These are phyloP conservation scores for Hyperoodon ampullatus DNA, from an alignment of 2,113 vertebrate species.

Conservation along the genomic window DNA sequence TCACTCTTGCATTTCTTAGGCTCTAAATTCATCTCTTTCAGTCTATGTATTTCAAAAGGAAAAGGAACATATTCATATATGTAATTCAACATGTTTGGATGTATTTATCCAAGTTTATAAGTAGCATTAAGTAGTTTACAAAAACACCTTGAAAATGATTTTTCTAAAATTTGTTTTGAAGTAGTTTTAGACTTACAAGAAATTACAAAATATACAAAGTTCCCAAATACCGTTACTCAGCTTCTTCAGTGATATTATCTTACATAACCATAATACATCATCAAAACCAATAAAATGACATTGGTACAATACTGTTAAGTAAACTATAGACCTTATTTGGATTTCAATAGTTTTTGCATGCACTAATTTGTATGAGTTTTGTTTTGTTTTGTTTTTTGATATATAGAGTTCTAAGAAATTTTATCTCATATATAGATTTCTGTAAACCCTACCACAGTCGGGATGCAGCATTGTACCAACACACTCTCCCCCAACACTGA, in stretches of 20 bases:
- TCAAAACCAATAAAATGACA: slow-evolving; percentile 13
- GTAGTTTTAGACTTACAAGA: background rate
- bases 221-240: background rate
- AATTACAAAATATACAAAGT: background rate
- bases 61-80: slow-evolving; percentile 3
- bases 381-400: background rate
- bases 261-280: background rate
- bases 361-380: background rate
- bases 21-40: slow-evolving; percentile 1
- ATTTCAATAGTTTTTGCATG: slow-evolving; percentile 1
- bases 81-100: background rate
- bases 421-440: background rate
- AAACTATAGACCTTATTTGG: background rate
- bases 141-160: background rate
- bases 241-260: background rate
- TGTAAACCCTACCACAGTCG: background rate
- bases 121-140: background rate
- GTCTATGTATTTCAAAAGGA: background rate
- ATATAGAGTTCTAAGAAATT: background rate
- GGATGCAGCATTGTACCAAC: background rate
- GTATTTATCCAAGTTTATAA: background rate
- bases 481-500: background rate
- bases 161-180: slow-evolving; percentile 15
- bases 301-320: background rate
- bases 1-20: background rate